Base-by-base conservation (phyloP, 1,140 invertebrate genomes). In the Conus ventricosus region DNA sequence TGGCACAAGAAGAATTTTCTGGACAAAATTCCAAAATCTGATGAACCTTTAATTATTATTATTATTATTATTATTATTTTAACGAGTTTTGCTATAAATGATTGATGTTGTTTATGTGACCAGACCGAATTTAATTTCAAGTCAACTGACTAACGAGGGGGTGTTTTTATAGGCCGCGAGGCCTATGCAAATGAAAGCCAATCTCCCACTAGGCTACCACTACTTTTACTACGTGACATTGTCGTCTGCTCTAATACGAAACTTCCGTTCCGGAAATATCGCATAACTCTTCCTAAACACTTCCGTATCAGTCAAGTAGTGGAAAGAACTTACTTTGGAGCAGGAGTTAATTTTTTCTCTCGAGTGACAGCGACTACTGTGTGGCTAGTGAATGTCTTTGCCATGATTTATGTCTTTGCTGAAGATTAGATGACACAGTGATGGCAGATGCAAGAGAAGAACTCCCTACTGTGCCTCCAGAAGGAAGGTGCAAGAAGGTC, bases 251-350 rank as follows among this genome's bases (percentile, higher is more conserved):
- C 60, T 20, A 71, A 4, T 71, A 23, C 67, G 67, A 71, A 71
- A 71, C 67, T 71, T 71, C 67, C 67, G 67, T 71, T 71, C 67
- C 11, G 67, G 67, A 71, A 71, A 71, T 71, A n/a, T 71, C 67
- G 11, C 67, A 71, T 71, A 71, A 71, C 67, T 71, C 67, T 71
- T 6, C 67, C 67, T 7, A n/a, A 71, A 23, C 67, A 71, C 67
- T 71, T 71, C 67, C 67, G 67, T 13, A 71, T 71, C 67, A 71
- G 23, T 71, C 4, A 71, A 71, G 67, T 71, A 17, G 67, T 11
- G 20, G 67, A 4, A 23, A 71, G 67, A 71, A 71, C 67, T 71
- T 71, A 71, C 11, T 20, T 20, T 71, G 11, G 11, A 13, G 13
- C 13, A 71, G 67, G 23, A 71, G 13, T 71, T 71, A 71, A 71